Base-by-base conservation (phyloP, 2,888 invertebrate genomes). In the Euphydryas editha region DNA sequence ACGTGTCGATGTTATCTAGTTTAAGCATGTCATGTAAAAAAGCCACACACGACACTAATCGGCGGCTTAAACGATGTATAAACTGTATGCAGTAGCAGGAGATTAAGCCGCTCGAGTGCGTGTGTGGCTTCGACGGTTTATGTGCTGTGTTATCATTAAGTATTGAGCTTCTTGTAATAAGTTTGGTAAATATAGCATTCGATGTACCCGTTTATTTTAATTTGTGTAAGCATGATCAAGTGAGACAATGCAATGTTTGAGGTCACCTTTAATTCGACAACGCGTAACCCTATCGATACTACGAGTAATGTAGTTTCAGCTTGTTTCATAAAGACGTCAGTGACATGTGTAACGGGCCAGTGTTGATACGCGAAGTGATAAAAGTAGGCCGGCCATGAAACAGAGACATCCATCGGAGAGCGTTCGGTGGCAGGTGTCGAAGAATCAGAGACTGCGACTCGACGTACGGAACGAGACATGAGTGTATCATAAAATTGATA, bases 301-400 rank as follows among this genome's bases (percentile, higher is more conserved):
- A 65, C 66, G 59, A 59, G 46, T 65, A 49, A 65, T 46, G 59
- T 58, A 64, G 61, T 65, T 65, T 37, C 65, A 72, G 70, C 62
- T 58, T 42, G 62, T 17, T 63, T 59, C 47, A 51, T 70, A 2
- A 71, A 70, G 69, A 75, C 75, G 75, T 74, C 80, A 78, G 76
- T 86, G 87, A 82, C 75, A 88, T 91, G 90, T 84, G 80, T 80
- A 78, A 72, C 78, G 79, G 74, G 72, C 78, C 81, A 85, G 88
- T 91, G 88, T 90, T 86, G 81, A 82, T 79, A 74, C 81, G 85
- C 85, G 81, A 83, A 89, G 90, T 91, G 88, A 85, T 76, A 82
- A 83, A 87, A 89, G 88, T 88, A 85, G 90, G 90, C 86, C 87
- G 91, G 92, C 92, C 92, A 92, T 92, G 92, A 92, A 87, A 86